Evolutionary conservation across 2,888 invertebrate genomes (phyloP), one percentile per base, ranked within the genome.

Genomic region (Morpho achilles): DNA sequence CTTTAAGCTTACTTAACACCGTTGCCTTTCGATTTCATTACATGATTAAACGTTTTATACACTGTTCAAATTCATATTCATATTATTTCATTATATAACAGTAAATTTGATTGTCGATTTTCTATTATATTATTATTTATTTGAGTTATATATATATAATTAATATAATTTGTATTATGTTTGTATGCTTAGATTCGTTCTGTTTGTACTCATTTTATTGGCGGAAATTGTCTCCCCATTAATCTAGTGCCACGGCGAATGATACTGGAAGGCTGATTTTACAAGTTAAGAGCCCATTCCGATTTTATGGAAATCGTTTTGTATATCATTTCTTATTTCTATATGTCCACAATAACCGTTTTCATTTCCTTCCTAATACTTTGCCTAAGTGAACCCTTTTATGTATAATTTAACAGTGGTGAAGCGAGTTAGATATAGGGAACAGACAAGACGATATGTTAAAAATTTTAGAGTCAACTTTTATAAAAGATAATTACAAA

Each of bases 401-500:
- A 79, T 77, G 77, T 81, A 82, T 83, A 74, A 73, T 86, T 85
- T 84, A 79, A 86, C 84, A 82, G 83, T 74, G 88, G 87, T 82
- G 84, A 87, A 84, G 88, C 83, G 85, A 87, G 82, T 82, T 89
- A 89, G 87, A 78, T 83, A 84, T 88, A 89, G 90, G 89, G 84
- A 89, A 88, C 86, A 87, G 88, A 87, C 84, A 87, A 85, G 87
- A 87, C 81, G 88, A 87, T 84, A 85, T 87, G 88, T 88, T 87
- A 85, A 85, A 84, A 87, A 87, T 89, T 86, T 87, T 87, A 89
- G 86, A 90, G 86, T 85, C 89, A 83, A 89, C 87, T 90, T 90
- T 90, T 90, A 89, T 90, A 90, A 89, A 86, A 84, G 84, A 87
- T 82, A 80, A 83, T 78, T 80, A 83, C 80, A 79, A 88, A 82